These are phyloP conservation scores for Caenorhabditis afra DNA, from an alignment of 2,888 invertebrate species.

Conservation along the genomic window DNA sequence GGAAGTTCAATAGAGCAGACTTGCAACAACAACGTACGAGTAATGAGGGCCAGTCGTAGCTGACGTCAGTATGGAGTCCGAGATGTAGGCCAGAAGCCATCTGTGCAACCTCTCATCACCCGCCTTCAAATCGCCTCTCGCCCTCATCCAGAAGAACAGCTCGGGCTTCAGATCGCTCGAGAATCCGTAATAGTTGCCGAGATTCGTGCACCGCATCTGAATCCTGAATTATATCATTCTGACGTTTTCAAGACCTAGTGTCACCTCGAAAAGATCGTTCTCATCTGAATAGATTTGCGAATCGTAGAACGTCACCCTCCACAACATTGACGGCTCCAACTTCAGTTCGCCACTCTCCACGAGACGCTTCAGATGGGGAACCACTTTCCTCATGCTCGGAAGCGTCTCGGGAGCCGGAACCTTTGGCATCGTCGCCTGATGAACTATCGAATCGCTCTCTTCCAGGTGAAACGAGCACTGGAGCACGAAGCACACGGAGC, in stretches of 20 bases:
- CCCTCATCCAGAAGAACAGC: constrained; percentile 52
- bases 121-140: constrained; percentile 42
- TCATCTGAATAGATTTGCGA: background rate
- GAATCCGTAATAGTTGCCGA: constrained; percentile 51
- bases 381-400: constrained; percentile 32
- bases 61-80: constrained; percentile 55
- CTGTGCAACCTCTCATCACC: constrained; percentile 48
- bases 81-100: constrained; percentile 56
- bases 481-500: constrained; percentile 79
- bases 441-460: constrained; percentile 42
- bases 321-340: constrained; percentile 11
- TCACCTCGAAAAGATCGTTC: background rate
- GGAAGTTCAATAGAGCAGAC: too few relatives aligned
- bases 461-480: constrained; percentile 73
- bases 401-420: constrained; percentile 58
- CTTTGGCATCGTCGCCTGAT: constrained; percentile 60
- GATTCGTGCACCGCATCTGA: constrained; percentile 54
- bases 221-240: background rate
- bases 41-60: constrained; percentile 68
- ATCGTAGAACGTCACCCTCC: background rate
- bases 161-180: constrained; percentile 13
- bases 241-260: background rate
- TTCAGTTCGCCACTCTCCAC: constrained; percentile 36
- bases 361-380: constrained; percentile 38
- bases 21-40: background rate